A percentile compares a stretch with the other conserved stretches of the same genome.
phyloP scores from a whole-genome alignment of 2,797 vertebrate species.

The Acanthornis magna region DNA sequence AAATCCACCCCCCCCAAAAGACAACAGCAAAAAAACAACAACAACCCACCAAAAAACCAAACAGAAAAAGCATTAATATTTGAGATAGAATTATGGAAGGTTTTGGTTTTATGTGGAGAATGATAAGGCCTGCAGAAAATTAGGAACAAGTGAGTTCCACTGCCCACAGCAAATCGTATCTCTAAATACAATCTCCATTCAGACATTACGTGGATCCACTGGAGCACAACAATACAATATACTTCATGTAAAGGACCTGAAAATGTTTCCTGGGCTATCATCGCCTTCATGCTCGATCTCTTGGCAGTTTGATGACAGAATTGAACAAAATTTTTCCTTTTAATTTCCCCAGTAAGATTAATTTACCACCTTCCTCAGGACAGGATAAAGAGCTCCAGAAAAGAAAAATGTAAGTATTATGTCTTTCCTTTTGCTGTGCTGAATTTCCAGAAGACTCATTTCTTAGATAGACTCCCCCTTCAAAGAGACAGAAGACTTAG shows the following conservation, averaged over 20 bases:
- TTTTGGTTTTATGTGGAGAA: background rate
- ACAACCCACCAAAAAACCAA: too few relatives aligned
- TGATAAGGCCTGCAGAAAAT: background rate
- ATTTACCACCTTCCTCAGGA: background rate
- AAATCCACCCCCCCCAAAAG: too few relatives aligned
- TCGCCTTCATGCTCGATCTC: background rate
- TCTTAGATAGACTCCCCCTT: background rate
- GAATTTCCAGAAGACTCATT: background rate
- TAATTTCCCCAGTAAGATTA: background rate
- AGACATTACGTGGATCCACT: background rate
- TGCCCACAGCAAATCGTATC: background rate
- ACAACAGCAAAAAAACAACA: too few relatives aligned
- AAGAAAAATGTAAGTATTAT: background rate
- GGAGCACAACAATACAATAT: background rate
- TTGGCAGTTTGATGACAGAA: background rate
- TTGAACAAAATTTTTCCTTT: background rate
- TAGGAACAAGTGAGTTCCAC: background rate
- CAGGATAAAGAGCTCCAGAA: background rate
- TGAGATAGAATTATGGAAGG: background rate
- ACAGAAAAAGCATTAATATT: background rate
- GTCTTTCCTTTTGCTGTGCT: background rate
- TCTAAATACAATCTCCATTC: background rate
- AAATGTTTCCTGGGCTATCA: background rate
- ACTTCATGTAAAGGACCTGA: background rate
- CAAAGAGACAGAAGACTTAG: background rate